These are phyloP conservation scores for Microctenopoma steveboyesi DNA, from an alignment of 2,797 vertebrate species.

Conservation along the genomic window DNA sequence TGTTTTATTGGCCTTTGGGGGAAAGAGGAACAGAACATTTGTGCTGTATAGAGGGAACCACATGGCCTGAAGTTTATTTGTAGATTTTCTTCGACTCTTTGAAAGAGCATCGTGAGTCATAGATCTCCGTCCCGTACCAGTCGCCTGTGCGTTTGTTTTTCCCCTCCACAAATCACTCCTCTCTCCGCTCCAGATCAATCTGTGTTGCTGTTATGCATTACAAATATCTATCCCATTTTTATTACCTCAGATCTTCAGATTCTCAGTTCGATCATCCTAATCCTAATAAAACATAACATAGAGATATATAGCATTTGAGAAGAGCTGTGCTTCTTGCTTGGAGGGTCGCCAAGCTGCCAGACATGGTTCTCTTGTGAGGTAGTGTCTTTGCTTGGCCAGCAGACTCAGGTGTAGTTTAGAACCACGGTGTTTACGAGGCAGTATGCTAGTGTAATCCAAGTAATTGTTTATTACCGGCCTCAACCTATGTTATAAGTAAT, in stretches of 20 bases:
- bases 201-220: slow-evolving; percentile 17
- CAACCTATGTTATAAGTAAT: slow-evolving; percentile 66
- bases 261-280: not conserved
- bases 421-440: slow-evolving; percentile 67
- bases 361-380: slow-evolving; percentile 68
- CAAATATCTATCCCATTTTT: not conserved
- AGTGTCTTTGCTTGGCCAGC: slow-evolving; percentile 46
- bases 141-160: slow-evolving; percentile 21
- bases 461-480: slow-evolving; percentile 76
- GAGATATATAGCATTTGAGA: slow-evolving; percentile 20
- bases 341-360: slow-evolving; percentile 47
- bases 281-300: slow-evolving; percentile 18
- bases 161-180: slow-evolving; percentile 27
- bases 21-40: slow-evolving; percentile 59
- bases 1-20: slow-evolving; percentile 67
- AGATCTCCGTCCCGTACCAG: slow-evolving; percentile 33
- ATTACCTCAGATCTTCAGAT: slow-evolving; percentile 3
- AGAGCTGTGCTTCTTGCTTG: slow-evolving; percentile 42
- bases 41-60: slow-evolving; percentile 52
- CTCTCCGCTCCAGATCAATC: slow-evolving; percentile 13
- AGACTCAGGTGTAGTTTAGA: slow-evolving; percentile 74
- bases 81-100: slow-evolving; percentile 45
- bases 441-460: slow-evolving; percentile 69
- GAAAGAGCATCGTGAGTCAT: slow-evolving; percentile 31
- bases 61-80: slow-evolving; percentile 53